Base-by-base conservation (phyloP, 2,797 vertebrate genomes). In the Clarias fuscus region DNA sequence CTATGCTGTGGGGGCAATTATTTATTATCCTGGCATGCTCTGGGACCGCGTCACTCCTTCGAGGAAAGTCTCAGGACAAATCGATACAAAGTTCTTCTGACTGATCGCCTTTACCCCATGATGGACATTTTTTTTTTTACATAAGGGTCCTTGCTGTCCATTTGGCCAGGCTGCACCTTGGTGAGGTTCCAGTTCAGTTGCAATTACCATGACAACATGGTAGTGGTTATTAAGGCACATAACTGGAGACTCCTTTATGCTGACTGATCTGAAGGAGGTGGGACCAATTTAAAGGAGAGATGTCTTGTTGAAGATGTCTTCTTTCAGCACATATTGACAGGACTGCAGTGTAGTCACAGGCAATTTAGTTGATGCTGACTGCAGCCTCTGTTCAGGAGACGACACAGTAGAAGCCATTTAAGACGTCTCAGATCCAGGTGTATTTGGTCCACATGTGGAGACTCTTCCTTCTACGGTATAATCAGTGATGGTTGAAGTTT, bases 401-500 rank as follows among this genome's bases (percentile, higher is more conserved):
- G 37, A 37, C 4, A 37, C 37, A 37, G 13, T 62, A 64, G 37
- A 80, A 43, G 33, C 43, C 78, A 64, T 64, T 80, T 43, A 64
- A 81, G 14, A 65, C 20, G 61, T 65, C 62, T 67, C 40, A 65
- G 22, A 81, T n/a, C 7, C n/a, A 27, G 40, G 8, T 3, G 17
- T 67, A 48, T 27, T 67, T 27, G 40, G 62, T 81, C 15, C 61
- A 81, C 61, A 67, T 1, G 6, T 15, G 79, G 40, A 27, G 62
- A 67, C 48, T 65, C 62, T 53, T 67, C n/a, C 62, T 53, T 7
- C 40, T 67, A 1, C 37, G 37, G 37, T 37, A 20, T 20, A 67
- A 67, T 82, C 40, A 53, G 40, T 82, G 59, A 67, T 67, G 40
- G n/a, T n/a, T 65, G 56, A 61, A 64, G 65, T 43, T 80, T 64